Percentiles rank a stretch among this genome's conserved stretches.
Conservation (phyloP, 2,888 invertebrate genomes). For the Cephus pulcher region DNA sequence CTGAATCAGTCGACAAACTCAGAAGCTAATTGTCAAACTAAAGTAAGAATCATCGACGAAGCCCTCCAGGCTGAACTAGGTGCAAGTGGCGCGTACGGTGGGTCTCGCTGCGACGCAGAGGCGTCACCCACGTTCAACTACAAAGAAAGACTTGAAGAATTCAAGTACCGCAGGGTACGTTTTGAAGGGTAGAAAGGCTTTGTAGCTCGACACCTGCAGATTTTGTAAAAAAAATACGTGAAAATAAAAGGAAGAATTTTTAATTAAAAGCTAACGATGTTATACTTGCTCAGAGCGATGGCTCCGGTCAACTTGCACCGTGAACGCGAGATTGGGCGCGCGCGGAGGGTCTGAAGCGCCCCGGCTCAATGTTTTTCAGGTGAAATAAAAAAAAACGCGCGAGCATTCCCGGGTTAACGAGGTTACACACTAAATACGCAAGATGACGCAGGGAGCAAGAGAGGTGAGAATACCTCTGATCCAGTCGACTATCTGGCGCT, state of each 20-base stretch:
- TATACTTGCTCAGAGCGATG: constrained; percentile 1
- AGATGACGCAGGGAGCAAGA: not conserved
- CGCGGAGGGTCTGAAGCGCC: too few species aligned
- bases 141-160: not conserved
- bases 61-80: not conserved
- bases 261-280: constrained; percentile 27
- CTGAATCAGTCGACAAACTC: not conserved
- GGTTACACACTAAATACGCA: not conserved
- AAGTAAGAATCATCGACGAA: not conserved
- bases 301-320: constrained; percentile 5
- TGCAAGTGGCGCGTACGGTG: not conserved
- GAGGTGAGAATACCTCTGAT: not conserved
- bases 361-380: not conserved
- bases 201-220: not conserved
- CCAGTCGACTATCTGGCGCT: not conserved
- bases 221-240: not conserved
- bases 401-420: not conserved
- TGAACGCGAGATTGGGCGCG: not conserved
- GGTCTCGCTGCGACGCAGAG: not conserved
- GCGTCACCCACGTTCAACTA: not conserved
- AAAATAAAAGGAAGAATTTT: constrained; percentile 20
- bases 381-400: too few species aligned
- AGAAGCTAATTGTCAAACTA: not conserved
- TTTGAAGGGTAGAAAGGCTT: not conserved
- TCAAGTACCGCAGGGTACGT: not conserved